Evolutionary conservation across 2,888 invertebrate species (phyloP), one percentile per base, ranked within the genome.

Genomic region (Cybosia mesomella): DNA sequence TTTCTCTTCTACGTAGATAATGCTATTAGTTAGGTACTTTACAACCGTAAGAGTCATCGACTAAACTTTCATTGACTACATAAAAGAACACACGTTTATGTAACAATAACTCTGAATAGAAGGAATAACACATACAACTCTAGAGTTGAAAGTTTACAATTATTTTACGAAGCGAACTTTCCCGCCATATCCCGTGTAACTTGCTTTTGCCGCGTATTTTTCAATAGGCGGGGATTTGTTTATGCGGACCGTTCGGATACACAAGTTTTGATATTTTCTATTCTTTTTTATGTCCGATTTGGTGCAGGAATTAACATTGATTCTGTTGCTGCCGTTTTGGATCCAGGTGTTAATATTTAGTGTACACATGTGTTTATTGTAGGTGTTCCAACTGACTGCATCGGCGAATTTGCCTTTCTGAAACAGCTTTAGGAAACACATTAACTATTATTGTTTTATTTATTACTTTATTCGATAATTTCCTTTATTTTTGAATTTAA

Each of bases 181-280:
- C 86, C 85, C 85, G 84, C 82, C 86, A 74, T 86, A 87, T 87
- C 84, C 86, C 81, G 71, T 79, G 75, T 67, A 70, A 68, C 58
- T 64, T 73, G 60, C 70, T 61, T 74, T 75, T 75, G 76, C 71
- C 70, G 70, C 68, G 66, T 64, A 74, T 75, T 79, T 83, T 82
- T 76, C 76, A 77, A 79, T 76, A 70, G 70, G 67, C 66, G 66
- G 64, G 73, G 72, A 79, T 83, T 81, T 80, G 79, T 82, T 79
- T 83, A 76, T 68, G 73, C 63, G 69, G 74, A 80, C 76, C 73
- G 77, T 76, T 82, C 72, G 77, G 72, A 72, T 78, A n/a, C n/a
- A 74, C 73, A 77, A 81, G 83, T 80, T 80, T 76, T 76, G 74
- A 79, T 74, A 79, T 74, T 68, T 78, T 79, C 66, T 77, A 78